These are phyloP conservation scores for Archocentrus centrarchus DNA, from an alignment of 2,113 vertebrate genomes.

Conservation along the genomic window DNA sequence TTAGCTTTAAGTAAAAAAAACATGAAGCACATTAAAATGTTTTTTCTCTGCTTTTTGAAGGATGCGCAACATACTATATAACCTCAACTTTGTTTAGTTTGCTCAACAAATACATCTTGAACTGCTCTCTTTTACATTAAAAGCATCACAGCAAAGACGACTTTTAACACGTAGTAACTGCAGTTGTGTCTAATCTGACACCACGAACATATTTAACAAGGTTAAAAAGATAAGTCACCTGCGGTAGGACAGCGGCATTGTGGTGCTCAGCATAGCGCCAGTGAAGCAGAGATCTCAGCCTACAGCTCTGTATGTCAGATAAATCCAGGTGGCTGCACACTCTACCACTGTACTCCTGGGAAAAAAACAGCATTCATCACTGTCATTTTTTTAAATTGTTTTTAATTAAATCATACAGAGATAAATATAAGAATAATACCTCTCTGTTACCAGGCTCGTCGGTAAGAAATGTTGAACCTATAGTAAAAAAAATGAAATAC, in stretches of 20 bases:
- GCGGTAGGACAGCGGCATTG: slow-evolving; percentile 81
- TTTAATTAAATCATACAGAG: neutral
- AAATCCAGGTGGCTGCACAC: slow-evolving; percentile 52
- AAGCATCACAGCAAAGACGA: neutral
- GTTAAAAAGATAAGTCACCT: slow-evolving; percentile 78
- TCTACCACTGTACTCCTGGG: slow-evolving; percentile 24
- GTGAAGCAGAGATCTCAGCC: slow-evolving; percentile 83
- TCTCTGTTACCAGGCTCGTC: slow-evolving; percentile 18
- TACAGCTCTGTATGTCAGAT: slow-evolving; percentile 81
- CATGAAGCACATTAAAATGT: neutral
- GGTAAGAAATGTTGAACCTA: slow-evolving; percentile 47
- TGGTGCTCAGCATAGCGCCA: slow-evolving; percentile 89
- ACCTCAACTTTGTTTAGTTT: neutral
- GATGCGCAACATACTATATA: neutral
- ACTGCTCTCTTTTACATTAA: fast-evolving
- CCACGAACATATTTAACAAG: neutral
- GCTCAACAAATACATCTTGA: neutral
- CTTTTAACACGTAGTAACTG: neutral
- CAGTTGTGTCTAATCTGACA: neutral
- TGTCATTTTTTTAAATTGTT: fast-evolving
- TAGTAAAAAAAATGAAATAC: neutral
- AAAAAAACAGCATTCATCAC: neutral
- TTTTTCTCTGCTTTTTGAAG: neutral
- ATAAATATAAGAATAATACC: slow-evolving; percentile 46
- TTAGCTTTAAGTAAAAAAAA: neutral